These are phyloP conservation scores for Corydoras sp. DNA, from an alignment of 2,113 vertebrate species.

Conservation along the genomic window DNA sequence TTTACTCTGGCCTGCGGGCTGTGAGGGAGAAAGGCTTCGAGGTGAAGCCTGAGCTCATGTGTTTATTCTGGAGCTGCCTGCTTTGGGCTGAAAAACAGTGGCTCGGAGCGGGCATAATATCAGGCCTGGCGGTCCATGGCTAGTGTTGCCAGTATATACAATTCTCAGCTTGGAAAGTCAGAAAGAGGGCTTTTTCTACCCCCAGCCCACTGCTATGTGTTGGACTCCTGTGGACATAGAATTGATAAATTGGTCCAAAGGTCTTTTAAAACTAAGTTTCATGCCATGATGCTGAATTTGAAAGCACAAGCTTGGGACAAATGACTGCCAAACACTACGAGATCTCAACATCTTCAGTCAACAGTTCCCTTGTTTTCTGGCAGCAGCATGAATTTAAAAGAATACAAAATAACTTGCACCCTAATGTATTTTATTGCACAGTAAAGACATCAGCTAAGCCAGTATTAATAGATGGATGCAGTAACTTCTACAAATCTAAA, in stretches of 20 bases:
- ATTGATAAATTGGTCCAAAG: conserved; percentile 29
- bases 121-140: conserved; percentile 48
- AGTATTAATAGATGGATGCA: no score
- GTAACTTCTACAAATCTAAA: no score
- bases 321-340: conserved; percentile 4
- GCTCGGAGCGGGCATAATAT: conserved; percentile 55
- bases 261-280: conserved; percentile 36
- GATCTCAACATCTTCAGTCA: no score
- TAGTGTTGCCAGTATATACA: conserved; percentile 65
- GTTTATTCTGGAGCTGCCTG: no score
- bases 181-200: conserved; percentile 35
- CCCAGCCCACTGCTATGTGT: conserved; percentile 45
- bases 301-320: conserved; percentile 17
- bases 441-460: no score
- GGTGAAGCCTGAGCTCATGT: no score
- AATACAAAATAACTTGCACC: no score
- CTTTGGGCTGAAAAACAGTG: conserved; percentile 12
- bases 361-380: no score
- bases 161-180: conserved; percentile 42
- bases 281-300: conserved; percentile 28
- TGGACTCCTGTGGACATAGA: conserved; percentile 26
- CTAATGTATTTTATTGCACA: no score
- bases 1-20: conserved; percentile 39
- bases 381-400: no score
- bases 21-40: conserved; percentile 6